A percentile compares a stretch with the other conserved stretches of the same genome.
phyloP scores from a whole-genome alignment of 2,888 invertebrate genomes.

The Sicus ferrugineus region DNA sequence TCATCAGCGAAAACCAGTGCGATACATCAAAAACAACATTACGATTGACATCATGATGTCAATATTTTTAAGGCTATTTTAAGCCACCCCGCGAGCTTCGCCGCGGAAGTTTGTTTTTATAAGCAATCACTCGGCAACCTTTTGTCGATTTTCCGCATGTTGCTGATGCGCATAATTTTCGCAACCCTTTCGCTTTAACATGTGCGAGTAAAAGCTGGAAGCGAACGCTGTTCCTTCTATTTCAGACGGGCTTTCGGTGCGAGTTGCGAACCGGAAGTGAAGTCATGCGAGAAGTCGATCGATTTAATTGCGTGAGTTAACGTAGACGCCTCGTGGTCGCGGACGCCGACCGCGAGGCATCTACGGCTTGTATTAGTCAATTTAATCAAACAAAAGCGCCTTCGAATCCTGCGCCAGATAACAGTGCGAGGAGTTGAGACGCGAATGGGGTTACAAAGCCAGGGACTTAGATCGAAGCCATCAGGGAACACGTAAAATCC shows the following conservation, averaged over 20 bases:
- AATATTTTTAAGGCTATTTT: constrained; percentile 12
- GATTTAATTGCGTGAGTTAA: constrained; percentile 2
- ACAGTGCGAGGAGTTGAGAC: neutral
- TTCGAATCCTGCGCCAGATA: neutral
- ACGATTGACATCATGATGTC: constrained; percentile 20
- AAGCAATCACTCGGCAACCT: constrained; percentile 13
- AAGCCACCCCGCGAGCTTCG: neutral
- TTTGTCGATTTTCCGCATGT: neutral
- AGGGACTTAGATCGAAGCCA: neutral
- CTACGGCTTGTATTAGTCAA: constrained; percentile 61
- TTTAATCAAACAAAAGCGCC: constrained; percentile 60
- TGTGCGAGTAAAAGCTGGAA: neutral
- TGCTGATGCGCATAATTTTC: constrained; percentile 41
- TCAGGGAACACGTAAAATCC: neutral
- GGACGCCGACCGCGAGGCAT: constrained; percentile 32
- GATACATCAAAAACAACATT: constrained; percentile 23
- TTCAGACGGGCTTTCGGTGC: neutral
- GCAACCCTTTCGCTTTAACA: constrained; percentile 45
- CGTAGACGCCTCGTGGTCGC: constrained; percentile 5
- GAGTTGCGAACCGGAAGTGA: constrained; percentile 54
- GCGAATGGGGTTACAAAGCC: too few relatives aligned
- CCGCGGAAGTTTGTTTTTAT: neutral
- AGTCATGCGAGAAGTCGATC: constrained; percentile 50
- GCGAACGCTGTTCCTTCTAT: neutral
- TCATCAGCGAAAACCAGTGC: neutral